Evolutionary conservation across 2,797 vertebrate species (phyloP), one percentile per base, ranked within the genome.

Genomic region (Tokudaia tokunoshimensis): DNA sequence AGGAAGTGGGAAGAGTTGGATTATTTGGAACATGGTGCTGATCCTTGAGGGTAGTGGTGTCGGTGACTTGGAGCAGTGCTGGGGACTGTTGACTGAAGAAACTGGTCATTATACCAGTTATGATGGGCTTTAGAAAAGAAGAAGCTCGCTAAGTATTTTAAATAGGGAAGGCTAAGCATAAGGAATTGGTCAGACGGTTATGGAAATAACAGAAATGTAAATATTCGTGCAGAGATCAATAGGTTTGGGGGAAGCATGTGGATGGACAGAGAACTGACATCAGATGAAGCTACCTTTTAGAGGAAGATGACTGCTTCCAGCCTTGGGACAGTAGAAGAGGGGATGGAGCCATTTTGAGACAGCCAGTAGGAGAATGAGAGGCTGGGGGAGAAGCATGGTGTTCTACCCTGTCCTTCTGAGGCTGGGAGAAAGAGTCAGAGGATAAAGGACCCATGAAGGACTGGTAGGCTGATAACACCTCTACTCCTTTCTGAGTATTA

Each of bases 361-460:
- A n/a, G 26, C 63, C 50, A 14, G n/a, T 24, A 29, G 65, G 29
- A 83, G 83, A 50, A 22, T 6, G n/a, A 52, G 22, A 41, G n/a
- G 10, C 41, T 17, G 0, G 14, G 37, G 31, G 11, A 9, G 29
- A 70, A 24, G 24, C 0, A 0, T 55, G 12, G 26, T 67, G 7
- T 24, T 6, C 22, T 91, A 67, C 3, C 34, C 65, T 37, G 29
- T 61, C n/a, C 70, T 44, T 31, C 81, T 61, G 20, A 85, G 47
- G 26, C 74, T 84, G 79, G 44, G 50, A 95, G 52, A 92, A 67
- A 41, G 59, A 94, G n/a, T 84, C 70, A 47, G 50, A n/a, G 75
- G 61, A 59, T 78, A 37, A 29, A 87, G 92, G 55, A 50, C 10
- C 13, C 34, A 0, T 6, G 0, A 57, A 24, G 79, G 37, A 44